Base-by-base conservation (phyloP, 2,888 invertebrate genomes). In the Chrysolina haemoptera region DNA sequence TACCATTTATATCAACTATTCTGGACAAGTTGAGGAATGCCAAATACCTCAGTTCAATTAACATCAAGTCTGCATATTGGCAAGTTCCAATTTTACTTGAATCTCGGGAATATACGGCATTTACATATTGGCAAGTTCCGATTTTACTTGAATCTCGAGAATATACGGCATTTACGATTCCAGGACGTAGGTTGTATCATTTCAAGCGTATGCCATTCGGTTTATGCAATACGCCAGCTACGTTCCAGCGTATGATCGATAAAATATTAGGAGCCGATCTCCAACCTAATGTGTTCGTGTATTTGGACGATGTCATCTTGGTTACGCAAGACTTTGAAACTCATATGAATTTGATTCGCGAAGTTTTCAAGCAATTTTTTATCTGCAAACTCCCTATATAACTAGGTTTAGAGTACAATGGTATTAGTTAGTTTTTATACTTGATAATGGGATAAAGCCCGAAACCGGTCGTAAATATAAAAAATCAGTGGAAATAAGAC, bases 141-240 rank as follows among this genome's bases (percentile, higher is more conserved):
- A 62, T 76, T 16, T 41, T 59, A 12, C 63, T 76, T 22, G 50
- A 18, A 16, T 50, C 50, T 50, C 62, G 71, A 12, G 78, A 80
- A n/a, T 76, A 78, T 3, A 84, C 83, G 0, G 82, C 82, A 0
- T 85, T 84, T 67, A 79, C 80, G 0, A 80, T 84, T 1, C 83
- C 83, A 0, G 74, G 74, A 22, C 63, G 79, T 2, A 79, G 83
- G 0, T 62, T 83, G 0, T 81, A 75, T 40, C 80, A 84, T 6
- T 84, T 84, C 46, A 73, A 55, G 0, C 75, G 80, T 0, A 79
- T 84, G 80, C 81, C 84, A 0, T 82, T 82, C 48, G 82, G 82
- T 0, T 46, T 84, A 0, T 72, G 74, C 9, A 77, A 78, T 11
- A 76, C 81, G 0, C 82, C 82, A 0, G 81, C 82, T 0, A 81